A percentile compares a stretch with the other conserved stretches of the same genome.
Evolutionary conservation across 2,888 invertebrate genomes (phyloP).

Genomic region (Lydus trimaculatus): DNA sequence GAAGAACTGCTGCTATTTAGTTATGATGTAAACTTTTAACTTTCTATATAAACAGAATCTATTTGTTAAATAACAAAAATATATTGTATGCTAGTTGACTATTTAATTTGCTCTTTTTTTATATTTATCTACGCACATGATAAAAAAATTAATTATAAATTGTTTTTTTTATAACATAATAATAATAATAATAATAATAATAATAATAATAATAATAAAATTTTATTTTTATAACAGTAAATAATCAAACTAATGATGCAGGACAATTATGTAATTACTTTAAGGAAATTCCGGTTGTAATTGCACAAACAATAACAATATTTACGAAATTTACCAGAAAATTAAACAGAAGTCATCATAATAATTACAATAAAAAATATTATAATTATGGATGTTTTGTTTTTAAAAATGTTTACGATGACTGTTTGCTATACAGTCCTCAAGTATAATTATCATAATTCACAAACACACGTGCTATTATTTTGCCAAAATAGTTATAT

Average conservation of each 20-base stretch:
- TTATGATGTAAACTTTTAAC: background rate
- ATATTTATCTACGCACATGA: background rate
- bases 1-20: background rate
- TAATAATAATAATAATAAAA: background rate
- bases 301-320: background rate
- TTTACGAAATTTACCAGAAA: background rate
- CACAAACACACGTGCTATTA: too few relatives aligned
- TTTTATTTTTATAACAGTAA: background rate
- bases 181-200: background rate
- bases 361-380: too few relatives aligned
- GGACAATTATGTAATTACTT: background rate
- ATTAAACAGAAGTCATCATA: background rate
- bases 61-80: background rate
- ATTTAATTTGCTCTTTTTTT: background rate
- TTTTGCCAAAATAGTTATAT: too few relatives aligned
- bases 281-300: background rate
- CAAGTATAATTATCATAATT: too few relatives aligned
- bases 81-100: background rate
- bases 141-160: background rate
- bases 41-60: slow-evolving; percentile 1
- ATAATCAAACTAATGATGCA: background rate
- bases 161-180: background rate
- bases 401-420: too few relatives aligned
- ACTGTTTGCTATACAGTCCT: too few relatives aligned
- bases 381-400: too few relatives aligned